phyloP scores from a whole-genome alignment of 2,888 invertebrate species.

The Trissolcus brochymenae region DNA sequence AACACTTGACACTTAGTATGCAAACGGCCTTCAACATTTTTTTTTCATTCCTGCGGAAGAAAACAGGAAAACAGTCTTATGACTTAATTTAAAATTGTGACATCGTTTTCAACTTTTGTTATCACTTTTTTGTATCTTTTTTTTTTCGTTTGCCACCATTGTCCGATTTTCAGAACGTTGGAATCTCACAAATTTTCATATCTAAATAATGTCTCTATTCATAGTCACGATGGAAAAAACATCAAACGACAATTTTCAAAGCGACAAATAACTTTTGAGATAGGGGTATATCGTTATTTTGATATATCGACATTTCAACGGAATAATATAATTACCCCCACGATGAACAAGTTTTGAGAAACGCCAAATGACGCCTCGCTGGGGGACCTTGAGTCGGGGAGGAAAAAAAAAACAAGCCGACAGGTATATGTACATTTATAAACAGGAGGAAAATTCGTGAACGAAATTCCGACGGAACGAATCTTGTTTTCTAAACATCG shows the following conservation, averaged over 20 bases:
- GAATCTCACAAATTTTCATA: constrained; percentile 1
- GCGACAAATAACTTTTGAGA: neutral
- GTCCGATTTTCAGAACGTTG: too few species aligned
- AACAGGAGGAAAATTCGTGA: constrained; percentile 59
- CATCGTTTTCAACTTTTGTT: neutral
- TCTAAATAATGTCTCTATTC: too few species aligned
- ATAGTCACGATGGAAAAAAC: too few species aligned
- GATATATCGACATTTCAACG: constrained; percentile 9
- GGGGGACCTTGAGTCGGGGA: constrained; percentile 16
- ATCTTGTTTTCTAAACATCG: constrained; percentile 72
- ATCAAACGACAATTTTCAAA: too few species aligned
- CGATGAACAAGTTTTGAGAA: neutral
- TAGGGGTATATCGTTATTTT: neutral
- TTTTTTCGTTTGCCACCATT: too few species aligned
- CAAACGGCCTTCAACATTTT: constrained; percentile 16
- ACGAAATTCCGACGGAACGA: constrained; percentile 71
- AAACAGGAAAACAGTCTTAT: constrained; percentile 9
- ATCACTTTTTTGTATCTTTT: constrained; percentile 1
- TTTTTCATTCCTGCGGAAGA: neutral
- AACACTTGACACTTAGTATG: constrained; percentile 4
- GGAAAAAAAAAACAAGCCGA: constrained; percentile 27
- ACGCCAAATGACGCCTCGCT: neutral
- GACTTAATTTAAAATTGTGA: constrained; percentile 18
- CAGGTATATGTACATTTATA: constrained; percentile 43
- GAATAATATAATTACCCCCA: constrained; percentile 2